phyloP scores from a whole-genome alignment of 2,113 vertebrate species.

The Tylochromis polylepis region DNA sequence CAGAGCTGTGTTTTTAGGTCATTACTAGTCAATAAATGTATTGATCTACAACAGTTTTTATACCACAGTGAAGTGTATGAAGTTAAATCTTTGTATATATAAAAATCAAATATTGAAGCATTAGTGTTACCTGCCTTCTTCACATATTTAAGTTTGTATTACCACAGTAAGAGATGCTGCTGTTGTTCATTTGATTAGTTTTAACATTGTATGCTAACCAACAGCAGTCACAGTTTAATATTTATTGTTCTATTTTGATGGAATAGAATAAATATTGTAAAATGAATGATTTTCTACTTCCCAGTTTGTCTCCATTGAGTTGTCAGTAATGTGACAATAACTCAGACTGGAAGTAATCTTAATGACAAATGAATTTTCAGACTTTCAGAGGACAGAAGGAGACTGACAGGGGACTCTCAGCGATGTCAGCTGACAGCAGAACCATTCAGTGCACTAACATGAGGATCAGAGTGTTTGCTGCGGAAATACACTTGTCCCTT shows the following conservation, averaged over 20 bases:
- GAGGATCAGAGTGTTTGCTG: no score
- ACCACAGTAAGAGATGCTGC: background rate
- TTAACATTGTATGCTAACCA: background rate
- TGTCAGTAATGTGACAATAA: background rate
- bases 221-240: background rate
- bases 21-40: no score
- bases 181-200: background rate
- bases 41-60: no score
- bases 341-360: background rate
- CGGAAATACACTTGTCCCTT: no score
- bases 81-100: background rate
- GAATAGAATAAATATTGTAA: background rate
- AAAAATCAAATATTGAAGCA: background rate
- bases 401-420: no score
- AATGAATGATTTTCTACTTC: background rate
- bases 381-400: no score
- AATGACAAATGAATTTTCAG: background rate
- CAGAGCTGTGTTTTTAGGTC: no score
- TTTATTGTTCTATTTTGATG: background rate
- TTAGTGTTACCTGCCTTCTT: no score
- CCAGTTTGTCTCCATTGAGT: background rate
- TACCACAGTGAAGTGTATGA: no score
- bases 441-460: no score
- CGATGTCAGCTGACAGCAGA: no score
- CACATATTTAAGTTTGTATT: accelerated